A percentile compares a stretch with the other conserved stretches of the same genome.
Conservation (phyloP, 2,797 vertebrate species). For the Acomys russatus region DNA sequence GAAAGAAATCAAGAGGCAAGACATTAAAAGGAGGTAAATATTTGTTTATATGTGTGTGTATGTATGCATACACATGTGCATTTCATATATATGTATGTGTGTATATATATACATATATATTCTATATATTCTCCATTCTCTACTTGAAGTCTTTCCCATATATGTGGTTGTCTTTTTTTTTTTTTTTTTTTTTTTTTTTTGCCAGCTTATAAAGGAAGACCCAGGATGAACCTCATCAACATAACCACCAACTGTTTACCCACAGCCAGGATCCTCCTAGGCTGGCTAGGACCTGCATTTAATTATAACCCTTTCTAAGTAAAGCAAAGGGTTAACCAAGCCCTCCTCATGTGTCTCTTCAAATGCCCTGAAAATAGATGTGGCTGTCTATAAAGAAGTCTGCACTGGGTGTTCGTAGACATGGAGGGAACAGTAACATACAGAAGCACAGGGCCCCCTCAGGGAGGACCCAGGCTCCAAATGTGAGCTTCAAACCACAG, state of each 20-base stretch:
- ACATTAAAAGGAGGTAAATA: conserved; percentile 27
- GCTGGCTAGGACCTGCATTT: conserved; percentile 25
- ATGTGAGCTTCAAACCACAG: conserved; percentile 39
- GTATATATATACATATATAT: not conserved
- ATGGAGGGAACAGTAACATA: not conserved
- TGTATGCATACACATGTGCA: too few species aligned
- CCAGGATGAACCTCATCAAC: not conserved
- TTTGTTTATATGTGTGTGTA: too few species aligned
- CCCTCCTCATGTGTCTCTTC: conserved; percentile 22
- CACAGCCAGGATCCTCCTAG: not conserved
- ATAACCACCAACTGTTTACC: conserved; percentile 4
- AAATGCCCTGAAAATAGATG: conserved; percentile 33
- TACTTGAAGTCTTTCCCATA: not conserved
- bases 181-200: conserved; percentile 8
- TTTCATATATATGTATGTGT: too few species aligned
- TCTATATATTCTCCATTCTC: not conserved
- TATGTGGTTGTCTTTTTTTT: not conserved
- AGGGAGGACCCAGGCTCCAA: conserved; percentile 13
- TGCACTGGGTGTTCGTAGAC: not conserved
- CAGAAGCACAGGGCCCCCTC: not conserved
- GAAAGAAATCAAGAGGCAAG: not conserved
- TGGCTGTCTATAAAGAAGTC: not conserved
- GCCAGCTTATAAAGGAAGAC: conserved; percentile 48
- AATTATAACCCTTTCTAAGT: conserved; percentile 64
- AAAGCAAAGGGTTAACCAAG: conserved; percentile 54